Conservation (phyloP, 37 sponge, comb jelly and placozoan species). For the Oopsacas minuta region DNA sequence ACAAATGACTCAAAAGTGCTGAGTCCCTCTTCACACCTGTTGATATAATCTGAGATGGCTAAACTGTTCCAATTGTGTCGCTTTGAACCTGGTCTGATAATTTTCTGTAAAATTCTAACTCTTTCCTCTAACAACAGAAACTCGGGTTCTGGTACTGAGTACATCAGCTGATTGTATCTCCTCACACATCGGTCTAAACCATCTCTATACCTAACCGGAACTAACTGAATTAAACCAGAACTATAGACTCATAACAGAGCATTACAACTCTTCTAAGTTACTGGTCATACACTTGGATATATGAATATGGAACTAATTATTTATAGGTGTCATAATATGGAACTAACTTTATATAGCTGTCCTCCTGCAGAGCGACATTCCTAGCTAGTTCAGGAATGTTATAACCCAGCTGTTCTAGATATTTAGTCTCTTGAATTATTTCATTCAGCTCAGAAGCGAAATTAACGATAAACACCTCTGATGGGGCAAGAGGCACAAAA, state of each 20-base stretch:
- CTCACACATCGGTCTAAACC: background rate
- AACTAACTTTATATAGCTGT: constrained; percentile 55
- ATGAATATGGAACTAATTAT: background rate
- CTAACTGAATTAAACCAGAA: no score
- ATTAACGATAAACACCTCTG: constrained; percentile 69
- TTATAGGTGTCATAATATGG: background rate
- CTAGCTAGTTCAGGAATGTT: constrained; percentile 72
- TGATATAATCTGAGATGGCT: constrained; percentile 88
- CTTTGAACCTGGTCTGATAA: constrained; percentile 75
- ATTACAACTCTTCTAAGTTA: no score
- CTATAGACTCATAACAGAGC: background rate
- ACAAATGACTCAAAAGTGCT: constrained; percentile 93
- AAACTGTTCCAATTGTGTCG: constrained; percentile 98
- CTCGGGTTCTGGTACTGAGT: background rate
- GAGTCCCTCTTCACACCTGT: constrained; percentile 77
- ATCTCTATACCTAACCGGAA: constrained; percentile 18
- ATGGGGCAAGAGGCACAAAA: constrained; percentile 34
- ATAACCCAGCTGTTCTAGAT: constrained; percentile 91
- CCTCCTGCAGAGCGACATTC: constrained; percentile 94
- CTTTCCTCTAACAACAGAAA: constrained; percentile 62
- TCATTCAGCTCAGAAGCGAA: constrained; percentile 78
- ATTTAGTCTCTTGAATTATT: constrained; percentile 80
- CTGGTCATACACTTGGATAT: background rate
- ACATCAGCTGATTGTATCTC: background rate
- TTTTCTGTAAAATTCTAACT: constrained; percentile 60